These are phyloP conservation scores for Harmothoe impar DNA, from an alignment of 2,888 invertebrate genomes.

Conservation along the genomic window DNA sequence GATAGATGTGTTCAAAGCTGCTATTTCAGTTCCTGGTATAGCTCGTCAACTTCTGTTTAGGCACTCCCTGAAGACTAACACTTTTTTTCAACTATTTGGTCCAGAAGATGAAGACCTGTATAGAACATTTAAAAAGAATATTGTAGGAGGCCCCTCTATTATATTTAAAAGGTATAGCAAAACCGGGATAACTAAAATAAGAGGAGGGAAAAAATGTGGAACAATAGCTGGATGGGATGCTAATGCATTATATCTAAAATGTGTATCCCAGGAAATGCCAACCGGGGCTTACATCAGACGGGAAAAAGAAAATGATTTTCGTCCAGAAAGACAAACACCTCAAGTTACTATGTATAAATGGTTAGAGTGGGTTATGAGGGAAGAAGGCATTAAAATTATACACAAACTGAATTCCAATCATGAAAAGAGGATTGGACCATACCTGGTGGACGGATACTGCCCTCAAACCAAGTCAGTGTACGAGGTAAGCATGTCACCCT, in stretches of 20 bases:
- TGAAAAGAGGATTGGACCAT: slow-evolving; percentile 1
- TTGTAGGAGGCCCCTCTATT: slow-evolving; percentile 51
- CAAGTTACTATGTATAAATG: background rate
- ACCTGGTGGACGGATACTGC: background rate
- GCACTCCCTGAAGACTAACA: background rate
- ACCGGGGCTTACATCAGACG: background rate
- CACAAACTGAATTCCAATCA: background rate
- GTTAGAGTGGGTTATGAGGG: background rate
- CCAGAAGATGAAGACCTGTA: slow-evolving; percentile 29
- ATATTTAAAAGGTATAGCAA: background rate
- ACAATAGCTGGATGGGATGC: background rate
- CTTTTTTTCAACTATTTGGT: background rate
- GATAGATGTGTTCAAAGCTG: slow-evolving; percentile 44
- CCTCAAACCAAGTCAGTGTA: background rate
- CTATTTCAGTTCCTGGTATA: slow-evolving; percentile 57
- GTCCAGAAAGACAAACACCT: background rate
- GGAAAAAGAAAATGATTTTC: background rate
- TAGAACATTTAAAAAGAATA: slow-evolving; percentile 32
- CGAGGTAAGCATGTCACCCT: too few species aligned
- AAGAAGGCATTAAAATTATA: background rate
- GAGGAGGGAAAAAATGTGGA: background rate
- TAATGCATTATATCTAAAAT: background rate
- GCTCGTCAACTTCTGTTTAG: slow-evolving; percentile 2
- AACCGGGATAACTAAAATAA: background rate
- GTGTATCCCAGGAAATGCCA: background rate